Conservation (phyloP, 2,113 vertebrate species). For the Chroicocephalus ridibundus region DNA sequence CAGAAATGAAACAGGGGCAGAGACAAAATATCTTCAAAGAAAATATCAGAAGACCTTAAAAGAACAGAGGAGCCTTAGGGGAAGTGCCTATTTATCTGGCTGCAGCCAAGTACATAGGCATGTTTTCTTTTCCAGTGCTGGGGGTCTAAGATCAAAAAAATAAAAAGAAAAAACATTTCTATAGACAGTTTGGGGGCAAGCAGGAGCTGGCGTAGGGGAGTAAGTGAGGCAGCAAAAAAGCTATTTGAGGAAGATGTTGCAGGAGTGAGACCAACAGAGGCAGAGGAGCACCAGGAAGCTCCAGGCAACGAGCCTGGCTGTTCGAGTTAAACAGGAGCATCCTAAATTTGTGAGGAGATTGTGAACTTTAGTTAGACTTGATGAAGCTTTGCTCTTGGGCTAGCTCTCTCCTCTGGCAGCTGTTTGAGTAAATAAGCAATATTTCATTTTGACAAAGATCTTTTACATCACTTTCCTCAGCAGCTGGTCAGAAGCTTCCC, state of each 20-base stretch:
- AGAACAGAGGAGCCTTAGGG: not conserved
- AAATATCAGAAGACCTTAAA: slow-evolving; percentile 22
- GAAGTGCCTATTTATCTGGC: slow-evolving; percentile 19
- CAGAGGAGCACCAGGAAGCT: not conserved
- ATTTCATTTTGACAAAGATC: not conserved
- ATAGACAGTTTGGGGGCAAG: not conserved
- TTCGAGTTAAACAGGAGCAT: not conserved
- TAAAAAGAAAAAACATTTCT: not conserved
- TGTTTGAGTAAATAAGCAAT: not conserved
- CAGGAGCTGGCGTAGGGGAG: not conserved
- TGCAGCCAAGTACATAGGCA: not conserved
- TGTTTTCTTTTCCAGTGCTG: not conserved
- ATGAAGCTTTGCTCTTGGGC: not conserved
- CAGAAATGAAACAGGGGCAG: not conserved
- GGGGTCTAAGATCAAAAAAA: not conserved
- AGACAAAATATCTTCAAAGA: slow-evolving; percentile 46
- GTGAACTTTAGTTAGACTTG: not conserved
- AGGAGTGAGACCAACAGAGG: not conserved
- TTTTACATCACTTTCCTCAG: not conserved
- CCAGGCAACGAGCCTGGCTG: not conserved
- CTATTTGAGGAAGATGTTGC: not conserved
- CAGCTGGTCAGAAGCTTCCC: not conserved
- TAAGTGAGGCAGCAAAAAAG: not conserved
- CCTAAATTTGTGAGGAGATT: not conserved
- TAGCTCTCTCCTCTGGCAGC: not conserved